Conservation (phyloP, 2,113 vertebrate species). For the Syrrhaptes paradoxus region DNA sequence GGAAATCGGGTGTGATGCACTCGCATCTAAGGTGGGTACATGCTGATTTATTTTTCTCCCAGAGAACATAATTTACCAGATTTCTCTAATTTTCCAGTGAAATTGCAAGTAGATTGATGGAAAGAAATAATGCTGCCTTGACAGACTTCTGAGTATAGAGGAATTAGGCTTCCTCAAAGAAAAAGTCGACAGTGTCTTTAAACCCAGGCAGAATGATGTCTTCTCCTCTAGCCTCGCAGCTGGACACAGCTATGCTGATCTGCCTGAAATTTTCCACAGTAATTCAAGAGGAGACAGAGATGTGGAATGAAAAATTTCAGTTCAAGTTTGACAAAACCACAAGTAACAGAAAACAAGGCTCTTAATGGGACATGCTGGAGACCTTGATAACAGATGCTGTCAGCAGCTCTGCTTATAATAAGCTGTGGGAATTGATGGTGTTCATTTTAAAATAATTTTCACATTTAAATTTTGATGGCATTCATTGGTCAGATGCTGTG, state of each 20-base stretch:
- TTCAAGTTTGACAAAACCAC: background rate
- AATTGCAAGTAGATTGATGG: background rate
- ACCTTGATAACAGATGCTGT: background rate
- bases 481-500: background rate
- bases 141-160: background rate
- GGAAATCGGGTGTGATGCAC: fast-evolving
- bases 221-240: background rate
- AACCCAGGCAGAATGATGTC: background rate
- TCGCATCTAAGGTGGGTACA: background rate
- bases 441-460: background rate
- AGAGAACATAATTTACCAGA: background rate
- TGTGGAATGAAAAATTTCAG: background rate
- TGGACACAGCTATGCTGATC: background rate
- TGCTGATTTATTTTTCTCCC: background rate
- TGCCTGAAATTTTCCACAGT: background rate
- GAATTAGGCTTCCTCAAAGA: background rate
- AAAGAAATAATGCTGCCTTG: background rate
- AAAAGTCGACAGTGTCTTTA: background rate
- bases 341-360: constrained; percentile 21
- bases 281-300: background rate
- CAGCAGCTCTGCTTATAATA: constrained; percentile 8
- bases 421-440: background rate
- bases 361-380: background rate
- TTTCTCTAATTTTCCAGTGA: background rate
- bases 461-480: background rate